These are phyloP conservation scores for Rhinoptilus africanus DNA, from an alignment of 2,113 vertebrate species.

Conservation along the genomic window DNA sequence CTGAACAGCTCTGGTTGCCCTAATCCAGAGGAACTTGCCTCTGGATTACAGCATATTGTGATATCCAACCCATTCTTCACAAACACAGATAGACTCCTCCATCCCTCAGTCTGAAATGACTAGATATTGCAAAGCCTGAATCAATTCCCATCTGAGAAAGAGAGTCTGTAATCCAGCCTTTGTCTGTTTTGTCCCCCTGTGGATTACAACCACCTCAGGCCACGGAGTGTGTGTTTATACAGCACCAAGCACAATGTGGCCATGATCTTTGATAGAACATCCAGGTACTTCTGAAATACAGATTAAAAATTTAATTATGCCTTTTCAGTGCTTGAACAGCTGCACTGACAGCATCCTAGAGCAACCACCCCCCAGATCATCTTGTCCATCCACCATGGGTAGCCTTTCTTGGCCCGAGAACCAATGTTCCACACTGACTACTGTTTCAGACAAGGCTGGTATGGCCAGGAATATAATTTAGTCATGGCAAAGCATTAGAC, in stretches of 20 bases:
- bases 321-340: neutral
- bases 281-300: neutral
- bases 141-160: rapidly evolving
- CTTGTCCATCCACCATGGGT: neutral
- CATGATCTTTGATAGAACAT: neutral
- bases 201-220: neutral
- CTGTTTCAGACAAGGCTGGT: neutral
- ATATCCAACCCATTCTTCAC: neutral
- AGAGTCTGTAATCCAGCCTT: neutral
- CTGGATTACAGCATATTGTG: neutral
- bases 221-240: neutral
- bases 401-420: neutral
- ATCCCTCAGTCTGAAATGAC: neutral
- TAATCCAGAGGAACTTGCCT: neutral
- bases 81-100: neutral
- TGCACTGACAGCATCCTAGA: neutral
- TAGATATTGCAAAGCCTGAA: neutral
- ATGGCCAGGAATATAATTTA: neutral
- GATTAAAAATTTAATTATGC: neutral
- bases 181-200: rapidly evolving
- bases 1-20: neutral
- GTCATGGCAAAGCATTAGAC: neutral
- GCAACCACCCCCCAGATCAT: neutral
- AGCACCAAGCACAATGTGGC: rapidly evolving
- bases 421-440: neutral